Percentiles rank a stretch among this genome's conserved stretches.
Evolutionary conservation across 2,113 vertebrate species (phyloP).

Genomic region (Tupaia chinensis): DNA sequence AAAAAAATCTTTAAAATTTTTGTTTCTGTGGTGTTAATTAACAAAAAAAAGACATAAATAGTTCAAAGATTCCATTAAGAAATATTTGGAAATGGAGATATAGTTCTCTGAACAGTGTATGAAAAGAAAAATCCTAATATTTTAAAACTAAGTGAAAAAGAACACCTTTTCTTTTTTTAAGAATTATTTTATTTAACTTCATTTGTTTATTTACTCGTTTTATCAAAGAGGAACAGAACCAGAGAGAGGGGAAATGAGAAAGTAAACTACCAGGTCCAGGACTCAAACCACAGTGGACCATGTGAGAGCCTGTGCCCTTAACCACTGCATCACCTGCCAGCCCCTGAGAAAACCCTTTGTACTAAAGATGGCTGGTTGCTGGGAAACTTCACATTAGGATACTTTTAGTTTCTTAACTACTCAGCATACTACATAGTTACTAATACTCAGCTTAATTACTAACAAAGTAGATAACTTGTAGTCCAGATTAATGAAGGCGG

Average conservation of each 20-base stretch:
- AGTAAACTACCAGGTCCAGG: too few relatives aligned
- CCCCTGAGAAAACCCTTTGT: background rate
- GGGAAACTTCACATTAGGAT: background rate
- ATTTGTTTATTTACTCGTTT: too few relatives aligned
- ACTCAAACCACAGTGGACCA: too few relatives aligned
- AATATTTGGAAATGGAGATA: background rate
- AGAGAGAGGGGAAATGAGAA: too few relatives aligned
- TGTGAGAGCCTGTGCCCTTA: too few relatives aligned
- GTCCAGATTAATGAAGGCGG: background rate
- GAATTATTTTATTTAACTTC: too few relatives aligned
- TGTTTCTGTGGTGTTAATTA: background rate
- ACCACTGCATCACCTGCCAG: too few relatives aligned
- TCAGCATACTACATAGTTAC: background rate
- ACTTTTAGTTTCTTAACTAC: background rate
- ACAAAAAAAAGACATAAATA: background rate
- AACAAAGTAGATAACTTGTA: background rate
- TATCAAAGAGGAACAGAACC: too few relatives aligned
- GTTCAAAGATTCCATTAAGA: background rate
- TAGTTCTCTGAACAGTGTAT: background rate
- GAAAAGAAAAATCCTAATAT: background rate
- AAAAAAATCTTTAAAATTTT: too few relatives aligned
- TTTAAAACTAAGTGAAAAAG: background rate
- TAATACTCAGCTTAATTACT: background rate
- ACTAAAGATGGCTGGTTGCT: background rate
- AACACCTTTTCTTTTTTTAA: background rate